phyloP scores from a whole-genome alignment of 2,113 vertebrate species.

The Patagioenas fasciata region DNA sequence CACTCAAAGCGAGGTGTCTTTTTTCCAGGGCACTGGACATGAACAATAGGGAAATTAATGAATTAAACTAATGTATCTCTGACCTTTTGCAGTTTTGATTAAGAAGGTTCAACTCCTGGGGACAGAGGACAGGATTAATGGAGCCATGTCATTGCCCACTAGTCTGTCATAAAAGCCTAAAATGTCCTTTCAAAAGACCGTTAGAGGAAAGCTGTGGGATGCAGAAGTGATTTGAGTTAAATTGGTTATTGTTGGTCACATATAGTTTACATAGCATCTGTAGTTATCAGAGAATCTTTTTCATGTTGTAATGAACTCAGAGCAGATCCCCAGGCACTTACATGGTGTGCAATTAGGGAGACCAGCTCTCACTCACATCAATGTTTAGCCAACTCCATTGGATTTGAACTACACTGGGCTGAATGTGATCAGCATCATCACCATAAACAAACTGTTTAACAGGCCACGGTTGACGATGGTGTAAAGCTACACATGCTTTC shows the following conservation, averaged over 20 bases:
- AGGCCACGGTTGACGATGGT: neutral
- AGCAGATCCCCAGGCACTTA: neutral
- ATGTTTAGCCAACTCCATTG: neutral
- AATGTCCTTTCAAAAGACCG: constrained; percentile 13
- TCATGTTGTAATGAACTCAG: neutral
- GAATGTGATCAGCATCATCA: neutral
- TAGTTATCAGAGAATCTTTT: neutral
- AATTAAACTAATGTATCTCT: constrained; percentile 72
- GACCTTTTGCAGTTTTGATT: constrained; percentile 41
- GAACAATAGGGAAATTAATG: constrained; percentile 72
- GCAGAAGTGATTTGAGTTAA: neutral
- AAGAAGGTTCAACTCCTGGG: constrained; percentile 45
- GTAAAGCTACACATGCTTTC: rapidly evolving
- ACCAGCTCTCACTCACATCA: neutral
- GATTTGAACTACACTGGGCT: neutral
- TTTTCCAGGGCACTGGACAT: constrained; percentile 62
- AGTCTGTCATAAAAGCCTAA: constrained; percentile 36
- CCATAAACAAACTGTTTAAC: neutral
- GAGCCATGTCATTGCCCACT: constrained; percentile 18
- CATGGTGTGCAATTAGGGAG: neutral
- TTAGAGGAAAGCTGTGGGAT: constrained; percentile 3
- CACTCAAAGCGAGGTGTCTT: neutral
- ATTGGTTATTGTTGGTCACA: neutral
- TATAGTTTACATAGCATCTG: neutral
- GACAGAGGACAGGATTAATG: constrained; percentile 55